Base-by-base conservation (phyloP, 2,797 vertebrate genomes). In the Brachyrhaphis roseni region DNA sequence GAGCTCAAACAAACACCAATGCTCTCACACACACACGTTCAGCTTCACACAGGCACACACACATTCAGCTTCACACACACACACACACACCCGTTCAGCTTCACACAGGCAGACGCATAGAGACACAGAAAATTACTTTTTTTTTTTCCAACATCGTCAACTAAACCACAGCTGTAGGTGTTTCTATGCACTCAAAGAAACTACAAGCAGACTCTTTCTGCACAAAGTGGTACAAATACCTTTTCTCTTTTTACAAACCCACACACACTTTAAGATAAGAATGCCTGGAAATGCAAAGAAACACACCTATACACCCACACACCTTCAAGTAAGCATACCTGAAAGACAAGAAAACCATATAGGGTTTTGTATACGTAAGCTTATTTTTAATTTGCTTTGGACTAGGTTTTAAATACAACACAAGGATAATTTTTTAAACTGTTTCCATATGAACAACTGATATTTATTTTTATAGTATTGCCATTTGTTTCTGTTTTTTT, bases 1-100 rank as follows among this genome's bases (percentile, higher is more conserved):
- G 90, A 72, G 88, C 90, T 88, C 70, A 90, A 77, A 91, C 90
- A 89, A 73, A 90, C 86, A 87, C 89, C 80, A 78, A 79, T 1
- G 41, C 23, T 57, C 55, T 5, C 47, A 74, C 16, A 31, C 68
- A 62, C 78, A 68, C 16, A n/a, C 59, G 15, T 34, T 34, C 34
- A 34, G 34, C 34, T 34, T 34, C 34, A 34, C 34, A 34, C 34
- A 34, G 34, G 34, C 59, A 36, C 62, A 36, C 64, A 91, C 74
- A 90, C 90, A 87, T 55, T 87, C 85, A 36, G 23, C 59, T 47
- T 74, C 45, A 74, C 8, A 59, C 59, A 34, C 1, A 2, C 34
- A 34, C 34, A 34, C 34, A 34, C 34, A 34, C 34, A 34, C 34
- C 1, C 34, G 2, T 34, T 34, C 34, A 34, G 34, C 34, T 34